Evolutionary conservation across 2,113 vertebrate species (phyloP).

Genomic region (Micronycteris hirsuta): DNA sequence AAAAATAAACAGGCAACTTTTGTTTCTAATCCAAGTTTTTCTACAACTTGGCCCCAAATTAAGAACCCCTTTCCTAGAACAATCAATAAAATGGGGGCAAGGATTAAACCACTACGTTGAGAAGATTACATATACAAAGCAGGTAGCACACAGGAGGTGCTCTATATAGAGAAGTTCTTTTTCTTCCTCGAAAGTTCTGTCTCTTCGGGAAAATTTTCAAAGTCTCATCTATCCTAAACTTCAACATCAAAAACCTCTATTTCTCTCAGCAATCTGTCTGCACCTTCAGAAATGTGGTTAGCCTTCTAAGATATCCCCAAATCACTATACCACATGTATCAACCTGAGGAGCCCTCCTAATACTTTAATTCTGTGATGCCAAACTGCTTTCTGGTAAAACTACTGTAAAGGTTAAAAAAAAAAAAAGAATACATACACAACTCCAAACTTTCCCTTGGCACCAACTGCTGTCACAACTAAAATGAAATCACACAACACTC

Average conservation of each 20-base stretch:
- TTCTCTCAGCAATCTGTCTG: not conserved
- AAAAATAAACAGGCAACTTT: not conserved
- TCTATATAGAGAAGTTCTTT: not conserved
- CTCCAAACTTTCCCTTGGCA: not conserved
- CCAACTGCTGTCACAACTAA: not conserved
- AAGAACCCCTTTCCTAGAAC: slow-evolving; percentile 6
- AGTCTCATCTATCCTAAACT: not conserved
- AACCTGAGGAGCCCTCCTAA: not conserved
- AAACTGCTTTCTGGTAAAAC: not conserved
- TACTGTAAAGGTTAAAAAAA: not conserved
- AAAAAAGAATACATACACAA: not conserved
- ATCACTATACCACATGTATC: not conserved
- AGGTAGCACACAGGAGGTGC: not conserved
- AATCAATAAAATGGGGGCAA: not conserved
- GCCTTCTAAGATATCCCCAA: not conserved
- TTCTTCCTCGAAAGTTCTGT: slow-evolving; percentile 1
- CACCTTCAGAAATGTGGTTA: not conserved
- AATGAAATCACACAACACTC: not conserved
- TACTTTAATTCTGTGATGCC: not conserved
- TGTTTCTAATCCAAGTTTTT: not conserved
- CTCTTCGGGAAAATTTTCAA: not conserved
- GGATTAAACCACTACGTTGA: not conserved
- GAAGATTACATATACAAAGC: not conserved
- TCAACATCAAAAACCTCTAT: not conserved
- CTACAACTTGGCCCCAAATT: not conserved